These are phyloP conservation scores for Loris lydekkerianus DNA, from an alignment of 2,797 vertebrate species.

Conservation along the genomic window DNA sequence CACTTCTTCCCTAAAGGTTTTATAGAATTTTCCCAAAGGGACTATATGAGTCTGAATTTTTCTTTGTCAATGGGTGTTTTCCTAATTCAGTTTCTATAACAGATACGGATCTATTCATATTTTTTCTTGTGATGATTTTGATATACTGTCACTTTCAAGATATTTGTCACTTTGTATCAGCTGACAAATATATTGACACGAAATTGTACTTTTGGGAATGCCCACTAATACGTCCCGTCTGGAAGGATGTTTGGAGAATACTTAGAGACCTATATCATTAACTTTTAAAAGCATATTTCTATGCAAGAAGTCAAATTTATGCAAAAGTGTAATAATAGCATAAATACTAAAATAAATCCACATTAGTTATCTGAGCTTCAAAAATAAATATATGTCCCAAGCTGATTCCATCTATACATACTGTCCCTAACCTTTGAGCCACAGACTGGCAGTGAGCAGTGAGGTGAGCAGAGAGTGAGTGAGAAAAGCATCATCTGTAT, in stretches of 20 bases:
- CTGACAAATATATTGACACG: neutral
- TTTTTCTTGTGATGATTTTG: conserved; percentile 4
- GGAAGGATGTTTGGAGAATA: no score
- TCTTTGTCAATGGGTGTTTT: neutral
- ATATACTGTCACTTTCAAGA: conserved; percentile 3
- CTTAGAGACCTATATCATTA: neutral
- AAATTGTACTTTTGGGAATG: neutral
- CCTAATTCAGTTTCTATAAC: conserved; percentile 38
- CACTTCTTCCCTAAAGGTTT: neutral
- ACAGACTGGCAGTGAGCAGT: no score
- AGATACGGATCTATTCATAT: neutral
- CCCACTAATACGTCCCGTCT: no score
- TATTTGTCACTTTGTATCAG: conserved; percentile 28
- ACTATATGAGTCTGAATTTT: neutral
- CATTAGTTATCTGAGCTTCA: neutral
- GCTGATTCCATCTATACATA: neutral
- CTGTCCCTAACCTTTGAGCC: no score
- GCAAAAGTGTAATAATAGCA: neutral
- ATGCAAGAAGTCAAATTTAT: neutral
- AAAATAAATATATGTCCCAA: neutral
- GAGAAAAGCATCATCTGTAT: no score
- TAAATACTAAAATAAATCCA: neutral
- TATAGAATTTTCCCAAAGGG: neutral
- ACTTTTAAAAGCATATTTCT: neutral
- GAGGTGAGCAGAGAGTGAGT: no score